A percentile compares a stretch with the other conserved stretches of the same genome.
Evolutionary conservation across 2,113 vertebrate genomes (phyloP).

Genomic region (Muscicapa adusta): DNA sequence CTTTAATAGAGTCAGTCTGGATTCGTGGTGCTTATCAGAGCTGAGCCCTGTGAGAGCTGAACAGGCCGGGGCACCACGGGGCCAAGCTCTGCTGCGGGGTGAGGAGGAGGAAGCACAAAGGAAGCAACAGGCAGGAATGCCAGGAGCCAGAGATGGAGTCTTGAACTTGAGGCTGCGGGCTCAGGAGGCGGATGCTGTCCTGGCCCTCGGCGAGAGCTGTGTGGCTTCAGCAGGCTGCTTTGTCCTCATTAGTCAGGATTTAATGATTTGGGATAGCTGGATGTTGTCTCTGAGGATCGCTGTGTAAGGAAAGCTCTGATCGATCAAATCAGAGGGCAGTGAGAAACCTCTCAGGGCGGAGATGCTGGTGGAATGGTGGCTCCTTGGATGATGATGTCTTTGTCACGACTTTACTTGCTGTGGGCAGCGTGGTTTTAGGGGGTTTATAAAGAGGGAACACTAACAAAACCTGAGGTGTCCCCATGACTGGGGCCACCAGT

Average conservation of each 20-base stretch:
- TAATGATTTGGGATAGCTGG: constrained; percentile 61
- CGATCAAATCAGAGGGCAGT: constrained; percentile 29
- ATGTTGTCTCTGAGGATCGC: constrained; percentile 21
- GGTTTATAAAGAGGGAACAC: neutral
- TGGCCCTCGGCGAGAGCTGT: neutral
- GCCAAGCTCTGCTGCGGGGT: neutral
- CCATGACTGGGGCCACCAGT: rapidly evolving
- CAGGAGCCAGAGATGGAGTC: neutral
- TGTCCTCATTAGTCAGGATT: constrained; percentile 63
- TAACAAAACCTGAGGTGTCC: neutral
- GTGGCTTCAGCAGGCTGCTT: constrained; percentile 14
- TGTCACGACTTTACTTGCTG: neutral
- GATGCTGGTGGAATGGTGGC: neutral
- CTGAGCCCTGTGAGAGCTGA: constrained; percentile 65
- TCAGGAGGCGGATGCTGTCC: neutral
- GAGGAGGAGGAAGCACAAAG: neutral
- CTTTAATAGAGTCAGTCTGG: constrained; percentile 65
- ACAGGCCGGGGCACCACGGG: neutral
- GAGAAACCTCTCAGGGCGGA: neutral
- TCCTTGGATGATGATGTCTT: neutral
- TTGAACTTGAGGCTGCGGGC: neutral
- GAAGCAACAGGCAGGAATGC: constrained; percentile 56
- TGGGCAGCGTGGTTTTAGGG: rapidly evolving
- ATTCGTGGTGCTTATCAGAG: constrained; percentile 58
- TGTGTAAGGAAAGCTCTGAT: constrained; percentile 34